Evolutionary conservation across 2,113 vertebrate species (phyloP), one percentile per base, ranked within the genome.

Genomic region (Australoheros scitulus): DNA sequence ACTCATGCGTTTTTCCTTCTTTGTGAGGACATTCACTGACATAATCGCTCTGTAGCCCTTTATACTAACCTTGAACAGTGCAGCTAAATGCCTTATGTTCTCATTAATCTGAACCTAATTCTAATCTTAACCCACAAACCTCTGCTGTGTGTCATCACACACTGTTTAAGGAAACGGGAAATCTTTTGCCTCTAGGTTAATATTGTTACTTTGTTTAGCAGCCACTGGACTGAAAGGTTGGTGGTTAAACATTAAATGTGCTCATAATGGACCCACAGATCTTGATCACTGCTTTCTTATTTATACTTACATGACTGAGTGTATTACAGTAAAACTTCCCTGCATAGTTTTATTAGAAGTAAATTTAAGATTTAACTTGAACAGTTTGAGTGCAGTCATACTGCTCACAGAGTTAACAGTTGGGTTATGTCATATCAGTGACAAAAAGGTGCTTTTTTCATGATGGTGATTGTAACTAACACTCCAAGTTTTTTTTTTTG

Each of bases 241-340:
- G 15, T 43, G 63, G 78, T 84, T 82, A 78, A 84, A 79, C 59
- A 77, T 88, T 86, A 70, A 50, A 59, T 65, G 72, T 36, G 68
- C 47, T 72, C 68, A 72, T 72, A 72, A 72, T 72, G 47, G 65
- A 24, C 24, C 65, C 17, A 32, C 47, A 72, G 26, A 57, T 38
- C 82, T 32, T 68, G 41, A 58, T 70, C 8, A 38, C 41, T 77
- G 2, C 72, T 58, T 79, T 72, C 65, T 72, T 32, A 32, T 52
- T 72, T 52, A n/a, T 26, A 52, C 68, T 55, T 52, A 52, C 26
- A 52, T 72, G 10, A 50, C 64, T 50, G 24, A n/a, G 68, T 72
- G 68, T 72, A 32, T 55, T 52, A 24, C 47, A 72, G 24, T 72
- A 72, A 72, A 52, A 32, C 17, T 32, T 26, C 26, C 68, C 32